Conservation (phyloP, 1,140 invertebrate genomes). For the Drosophila trapezifrons region DNA sequence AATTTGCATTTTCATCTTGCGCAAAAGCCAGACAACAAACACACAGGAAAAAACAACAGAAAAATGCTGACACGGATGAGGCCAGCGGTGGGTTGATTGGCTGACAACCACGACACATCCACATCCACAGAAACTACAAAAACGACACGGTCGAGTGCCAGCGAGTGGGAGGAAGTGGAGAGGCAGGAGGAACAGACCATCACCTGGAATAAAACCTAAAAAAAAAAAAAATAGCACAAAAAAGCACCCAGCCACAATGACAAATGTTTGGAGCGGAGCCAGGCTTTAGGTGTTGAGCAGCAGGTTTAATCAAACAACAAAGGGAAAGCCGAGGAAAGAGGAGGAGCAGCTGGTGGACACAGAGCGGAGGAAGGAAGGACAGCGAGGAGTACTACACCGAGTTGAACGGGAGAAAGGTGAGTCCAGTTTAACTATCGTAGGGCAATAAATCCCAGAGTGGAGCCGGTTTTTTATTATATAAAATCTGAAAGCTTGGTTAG, state of each 20-base stretch:
- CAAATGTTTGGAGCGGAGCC: constrained; percentile 51
- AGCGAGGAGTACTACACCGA: constrained; percentile 10
- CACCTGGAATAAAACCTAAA: constrained; percentile 19
- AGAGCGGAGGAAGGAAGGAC: constrained; percentile 6
- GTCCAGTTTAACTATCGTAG: constrained; percentile 3
- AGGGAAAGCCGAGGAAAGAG: constrained; percentile 1
- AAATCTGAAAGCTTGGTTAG: neutral
- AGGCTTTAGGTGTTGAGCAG: constrained; percentile 55
- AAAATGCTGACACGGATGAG: constrained; percentile 68
- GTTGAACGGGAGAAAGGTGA: constrained; percentile 27
- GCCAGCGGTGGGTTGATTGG: constrained; percentile 62
- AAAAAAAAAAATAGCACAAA: constrained; percentile 1
- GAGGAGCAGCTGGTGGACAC: neutral
- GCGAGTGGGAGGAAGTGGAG: constrained; percentile 38
- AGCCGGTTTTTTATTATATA: constrained; percentile 11
- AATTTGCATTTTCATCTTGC: constrained; percentile 80
- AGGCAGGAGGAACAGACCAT: constrained; percentile 12
- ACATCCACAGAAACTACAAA: constrained; percentile 36
- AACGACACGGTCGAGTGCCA: constrained; percentile 52
- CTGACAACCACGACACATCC: constrained; percentile 44
- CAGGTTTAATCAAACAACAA: constrained; percentile 47
- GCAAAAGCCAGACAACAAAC: constrained; percentile 44
- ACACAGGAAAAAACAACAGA: constrained; percentile 16
- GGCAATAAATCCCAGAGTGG: constrained; percentile 9
- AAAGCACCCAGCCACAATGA: constrained; percentile 35